Percentiles rank a stretch among this genome's conserved stretches.
Conservation (phyloP, 2,113 vertebrate species). For the Ammodytes marinus region DNA sequence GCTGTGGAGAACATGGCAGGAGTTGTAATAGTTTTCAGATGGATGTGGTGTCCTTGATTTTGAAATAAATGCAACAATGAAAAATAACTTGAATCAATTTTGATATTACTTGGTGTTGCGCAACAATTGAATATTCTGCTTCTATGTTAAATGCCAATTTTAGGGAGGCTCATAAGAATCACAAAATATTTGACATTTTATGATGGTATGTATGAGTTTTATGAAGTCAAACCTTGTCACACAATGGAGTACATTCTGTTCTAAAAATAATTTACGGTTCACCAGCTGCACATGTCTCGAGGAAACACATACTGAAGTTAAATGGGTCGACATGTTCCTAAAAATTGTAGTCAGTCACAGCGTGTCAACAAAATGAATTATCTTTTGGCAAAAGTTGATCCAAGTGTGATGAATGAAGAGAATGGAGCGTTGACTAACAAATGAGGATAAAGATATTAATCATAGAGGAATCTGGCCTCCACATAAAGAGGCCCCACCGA, state of each 20-base stretch:
- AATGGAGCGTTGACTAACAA: not conserved
- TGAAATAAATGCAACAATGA: constrained; percentile 37
- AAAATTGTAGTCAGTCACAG: constrained; percentile 25
- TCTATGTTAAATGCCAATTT: not conserved
- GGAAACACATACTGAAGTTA: constrained; percentile 32
- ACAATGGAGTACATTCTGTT: constrained; percentile 49
- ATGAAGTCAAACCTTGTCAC: not conserved
- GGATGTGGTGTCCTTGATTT: not conserved
- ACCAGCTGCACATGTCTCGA: constrained; percentile 31
- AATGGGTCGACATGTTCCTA: constrained; percentile 13
- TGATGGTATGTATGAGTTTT: not conserved
- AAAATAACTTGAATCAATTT: constrained; percentile 1
- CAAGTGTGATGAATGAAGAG: constrained; percentile 25
- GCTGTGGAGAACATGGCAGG: not conserved
- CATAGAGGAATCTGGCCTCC: constrained; percentile 52
- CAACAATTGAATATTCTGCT: not conserved
- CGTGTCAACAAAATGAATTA: constrained; percentile 21
- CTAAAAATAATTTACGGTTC: constrained; percentile 46
- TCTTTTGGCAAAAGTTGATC: constrained; percentile 16
- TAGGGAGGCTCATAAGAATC: not conserved
- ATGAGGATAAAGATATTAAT: constrained; percentile 12
- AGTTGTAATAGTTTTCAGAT: constrained; percentile 28
- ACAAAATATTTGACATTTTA: not conserved
- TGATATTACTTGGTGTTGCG: constrained; percentile 5
- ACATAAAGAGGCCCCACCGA: constrained; percentile 9